Evolutionary conservation across 2,888 invertebrate genomes (phyloP).

Genomic region (Agrotis exclamationis): DNA sequence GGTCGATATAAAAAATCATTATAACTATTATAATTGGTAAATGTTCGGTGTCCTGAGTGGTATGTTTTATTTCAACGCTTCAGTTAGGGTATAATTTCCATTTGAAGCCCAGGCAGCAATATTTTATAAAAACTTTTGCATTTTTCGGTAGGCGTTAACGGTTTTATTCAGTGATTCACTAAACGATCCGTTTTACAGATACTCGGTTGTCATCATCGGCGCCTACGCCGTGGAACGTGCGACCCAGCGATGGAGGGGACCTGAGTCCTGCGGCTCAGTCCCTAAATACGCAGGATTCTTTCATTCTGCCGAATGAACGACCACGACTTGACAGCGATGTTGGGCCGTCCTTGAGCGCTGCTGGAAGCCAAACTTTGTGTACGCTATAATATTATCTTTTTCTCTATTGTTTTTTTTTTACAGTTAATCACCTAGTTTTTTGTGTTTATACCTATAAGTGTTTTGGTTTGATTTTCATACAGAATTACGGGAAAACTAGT

Average conservation of each 20-base stretch:
- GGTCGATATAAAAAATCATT: too few relatives aligned
- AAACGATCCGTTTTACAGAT: conserved; percentile 63
- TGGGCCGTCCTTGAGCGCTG: conserved; percentile 87
- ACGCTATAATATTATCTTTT: conserved; percentile 31
- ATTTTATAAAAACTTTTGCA: neutral
- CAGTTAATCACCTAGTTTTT: too few relatives aligned
- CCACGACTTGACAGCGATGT: conserved; percentile 88
- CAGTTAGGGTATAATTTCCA: neutral
- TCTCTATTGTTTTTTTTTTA: neutral
- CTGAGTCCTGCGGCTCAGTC: conserved; percentile 80
- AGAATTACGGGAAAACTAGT: conserved; percentile 13
- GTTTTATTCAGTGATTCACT: conserved; percentile 9
- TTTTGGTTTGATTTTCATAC: neutral
- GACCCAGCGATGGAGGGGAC: conserved; percentile 67
- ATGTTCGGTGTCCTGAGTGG: neutral
- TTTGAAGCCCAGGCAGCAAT: neutral
- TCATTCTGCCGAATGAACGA: conserved; percentile 73
- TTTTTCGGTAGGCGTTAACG: neutral
- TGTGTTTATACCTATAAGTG: neutral
- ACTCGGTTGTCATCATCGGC: conserved; percentile 84
- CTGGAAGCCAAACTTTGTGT: conserved; percentile 87
- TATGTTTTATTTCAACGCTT: neutral
- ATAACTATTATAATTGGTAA: neutral
- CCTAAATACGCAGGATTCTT: conserved; percentile 78
- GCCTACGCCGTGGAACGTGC: conserved; percentile 79